Evolutionary conservation across 2,113 vertebrate species (phyloP).

Genomic region (Pelecanus crispus): DNA sequence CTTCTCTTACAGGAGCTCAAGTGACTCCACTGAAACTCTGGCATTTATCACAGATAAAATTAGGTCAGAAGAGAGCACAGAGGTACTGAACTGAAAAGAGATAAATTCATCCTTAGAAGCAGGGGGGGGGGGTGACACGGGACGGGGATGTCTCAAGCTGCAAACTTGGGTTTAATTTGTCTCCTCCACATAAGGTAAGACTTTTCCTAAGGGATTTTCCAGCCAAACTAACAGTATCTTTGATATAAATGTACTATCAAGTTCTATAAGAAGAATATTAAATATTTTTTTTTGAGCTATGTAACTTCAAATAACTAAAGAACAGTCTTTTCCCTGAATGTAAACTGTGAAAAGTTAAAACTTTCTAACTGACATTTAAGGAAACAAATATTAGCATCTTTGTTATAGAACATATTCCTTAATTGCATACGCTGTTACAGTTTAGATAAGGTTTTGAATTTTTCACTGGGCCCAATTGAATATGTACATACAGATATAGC

Average conservation of each 20-base stretch:
- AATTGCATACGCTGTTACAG: not conserved
- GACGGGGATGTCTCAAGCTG: no score
- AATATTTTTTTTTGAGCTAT: not conserved
- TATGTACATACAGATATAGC: not conserved
- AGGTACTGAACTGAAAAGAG: conserved; percentile 42
- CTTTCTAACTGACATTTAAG: not conserved
- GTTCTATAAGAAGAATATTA: not conserved
- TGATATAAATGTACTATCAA: not conserved
- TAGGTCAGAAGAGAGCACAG: conserved; percentile 52
- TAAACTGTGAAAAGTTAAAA: not conserved
- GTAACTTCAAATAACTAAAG: not conserved
- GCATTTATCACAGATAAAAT: conserved; percentile 61
- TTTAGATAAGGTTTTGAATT: not conserved
- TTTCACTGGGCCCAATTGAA: not conserved
- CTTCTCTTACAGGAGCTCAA: conserved; percentile 58
- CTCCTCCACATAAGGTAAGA: conserved; percentile 14
- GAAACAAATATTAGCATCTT: not conserved
- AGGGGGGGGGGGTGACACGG: no score
- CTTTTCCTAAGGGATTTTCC: conserved; percentile 14
- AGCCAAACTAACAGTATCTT: not conserved
- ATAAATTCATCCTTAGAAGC: conserved; percentile 36
- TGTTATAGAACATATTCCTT: not conserved
- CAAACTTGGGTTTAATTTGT: conserved; percentile 29
- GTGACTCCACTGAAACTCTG: conserved; percentile 56
- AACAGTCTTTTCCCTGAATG: not conserved